A percentile compares a stretch with the other conserved stretches of the same genome.
These are phyloP conservation scores for Mesoclemmys tuberculata DNA, from an alignment of 2,113 vertebrate genomes.

Conservation along the genomic window DNA sequence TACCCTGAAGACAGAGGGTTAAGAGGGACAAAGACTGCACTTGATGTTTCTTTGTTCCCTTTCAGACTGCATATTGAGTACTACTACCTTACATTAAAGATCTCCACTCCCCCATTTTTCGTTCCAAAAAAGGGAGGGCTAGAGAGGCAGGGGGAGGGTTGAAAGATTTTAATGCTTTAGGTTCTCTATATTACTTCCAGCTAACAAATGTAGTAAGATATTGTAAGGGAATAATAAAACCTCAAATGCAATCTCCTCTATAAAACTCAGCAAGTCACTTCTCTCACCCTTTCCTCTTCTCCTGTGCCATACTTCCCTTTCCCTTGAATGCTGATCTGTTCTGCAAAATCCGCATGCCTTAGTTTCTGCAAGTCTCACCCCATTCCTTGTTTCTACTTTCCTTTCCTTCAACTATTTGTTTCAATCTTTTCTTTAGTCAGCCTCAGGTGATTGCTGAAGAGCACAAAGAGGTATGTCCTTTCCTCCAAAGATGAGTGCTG, in stretches of 20 bases:
- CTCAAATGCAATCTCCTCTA: neutral
- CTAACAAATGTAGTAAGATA: neutral
- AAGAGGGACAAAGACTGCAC: neutral
- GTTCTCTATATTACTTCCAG: neutral
- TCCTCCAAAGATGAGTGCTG: neutral
- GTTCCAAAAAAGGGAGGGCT: neutral
- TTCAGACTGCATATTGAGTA: neutral
- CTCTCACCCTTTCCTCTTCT: neutral
- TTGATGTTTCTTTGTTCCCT: neutral
- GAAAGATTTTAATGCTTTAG: neutral
- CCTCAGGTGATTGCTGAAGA: neutral
- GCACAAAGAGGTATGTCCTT: slow-evolving; percentile 39
- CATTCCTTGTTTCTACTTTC: neutral
- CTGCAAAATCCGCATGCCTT: neutral
- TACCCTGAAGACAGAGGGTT: neutral
- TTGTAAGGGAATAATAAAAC: neutral
- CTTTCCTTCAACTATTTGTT: slow-evolving; percentile 16
- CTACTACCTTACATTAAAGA: neutral
- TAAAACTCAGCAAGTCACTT: neutral
- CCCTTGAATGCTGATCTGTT: neutral
- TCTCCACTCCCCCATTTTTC: neutral
- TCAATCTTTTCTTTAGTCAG: neutral
- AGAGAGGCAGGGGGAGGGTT: neutral
- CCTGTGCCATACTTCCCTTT: neutral
- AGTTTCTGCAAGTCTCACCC: neutral